Evolutionary conservation across 2,888 invertebrate genomes (phyloP), one percentile per base, ranked within the genome.

Genomic region (Phortica magna): DNA sequence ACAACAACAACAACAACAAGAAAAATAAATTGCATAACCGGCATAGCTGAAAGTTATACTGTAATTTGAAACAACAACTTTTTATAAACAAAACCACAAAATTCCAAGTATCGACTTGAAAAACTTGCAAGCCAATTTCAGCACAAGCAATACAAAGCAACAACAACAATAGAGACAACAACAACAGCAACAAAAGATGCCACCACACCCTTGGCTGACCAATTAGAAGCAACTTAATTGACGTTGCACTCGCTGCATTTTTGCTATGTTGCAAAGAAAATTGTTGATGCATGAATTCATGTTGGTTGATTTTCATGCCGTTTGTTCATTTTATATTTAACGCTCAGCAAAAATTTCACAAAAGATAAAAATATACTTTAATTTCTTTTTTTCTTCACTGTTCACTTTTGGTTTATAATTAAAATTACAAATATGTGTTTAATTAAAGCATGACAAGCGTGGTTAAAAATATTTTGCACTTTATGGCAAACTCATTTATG

Each of bases 391-490:
- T 43, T 43, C 43, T 7, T 10, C 6, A 48, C 48, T 9, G 9
- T 48, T 48, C 48, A 48, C 2, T 48, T 48, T 48, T 48, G 48
- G 67, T 17, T 67, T 17, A 42, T 67, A 67, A 67, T 67, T 67
- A 42, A 67, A 67, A 67, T 17, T 67, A 42, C 14, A 67, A 67
- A 67, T 67, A 39, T 17, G 22, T 61, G 22, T 67, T 67, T 42
- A 14, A 39, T 67, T 39, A 41, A 67, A 67, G n/a, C 17, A 42
- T 67, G 42, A 67, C 67, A 67, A 42, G 48, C 48, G 48, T 14
- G 3, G 48, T 12, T 3, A 14, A 48, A 48, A 48, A 48, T 48
- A 48, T 48, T 48, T 48, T 48, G 14, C 48, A 9, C 48, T 48
- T 48, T 48, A 48, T 48, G 31, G 31, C 31, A 31, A 31, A 4